Conservation (phyloP, 2,797 vertebrate genomes). For the Chelidonichthys spinosus region DNA sequence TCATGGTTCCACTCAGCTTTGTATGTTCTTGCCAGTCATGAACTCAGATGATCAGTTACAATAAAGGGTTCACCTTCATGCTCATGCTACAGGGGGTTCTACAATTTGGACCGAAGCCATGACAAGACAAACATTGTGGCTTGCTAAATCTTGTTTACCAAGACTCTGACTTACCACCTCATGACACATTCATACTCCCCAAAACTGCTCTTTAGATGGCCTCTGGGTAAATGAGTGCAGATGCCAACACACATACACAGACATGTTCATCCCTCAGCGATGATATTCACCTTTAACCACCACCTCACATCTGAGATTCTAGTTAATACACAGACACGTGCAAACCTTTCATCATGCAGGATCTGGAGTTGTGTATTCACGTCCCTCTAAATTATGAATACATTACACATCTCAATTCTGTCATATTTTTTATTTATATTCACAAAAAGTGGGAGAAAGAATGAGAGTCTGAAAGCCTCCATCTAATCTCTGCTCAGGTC, state of each 20-base stretch:
- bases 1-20: slow-evolving; percentile 1
- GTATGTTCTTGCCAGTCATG: neutral
- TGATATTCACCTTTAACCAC: slow-evolving; percentile 47
- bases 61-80: neutral
- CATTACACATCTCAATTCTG: neutral
- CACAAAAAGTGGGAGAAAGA: neutral
- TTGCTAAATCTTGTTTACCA: slow-evolving; percentile 27
- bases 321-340: neutral
- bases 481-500: no score
- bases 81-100: neutral
- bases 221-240: slow-evolving; percentile 37
- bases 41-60: slow-evolving; percentile 1
- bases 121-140: neutral
- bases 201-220: slow-evolving; percentile 57
- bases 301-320: slow-evolving; percentile 4
- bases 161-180: slow-evolving; percentile 24
- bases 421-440: neutral
- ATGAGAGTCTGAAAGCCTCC: neutral
- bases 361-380: neutral
- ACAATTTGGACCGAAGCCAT: neutral
- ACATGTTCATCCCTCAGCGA: slow-evolving; percentile 9
- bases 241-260: slow-evolving; percentile 4
- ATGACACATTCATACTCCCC: slow-evolving; percentile 25
- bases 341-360: slow-evolving; percentile 5
- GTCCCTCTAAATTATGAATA: neutral